These are phyloP conservation scores for Cataglyphis rosenhaueri DNA, from an alignment of 2,888 invertebrate genomes.

Conservation along the genomic window DNA sequence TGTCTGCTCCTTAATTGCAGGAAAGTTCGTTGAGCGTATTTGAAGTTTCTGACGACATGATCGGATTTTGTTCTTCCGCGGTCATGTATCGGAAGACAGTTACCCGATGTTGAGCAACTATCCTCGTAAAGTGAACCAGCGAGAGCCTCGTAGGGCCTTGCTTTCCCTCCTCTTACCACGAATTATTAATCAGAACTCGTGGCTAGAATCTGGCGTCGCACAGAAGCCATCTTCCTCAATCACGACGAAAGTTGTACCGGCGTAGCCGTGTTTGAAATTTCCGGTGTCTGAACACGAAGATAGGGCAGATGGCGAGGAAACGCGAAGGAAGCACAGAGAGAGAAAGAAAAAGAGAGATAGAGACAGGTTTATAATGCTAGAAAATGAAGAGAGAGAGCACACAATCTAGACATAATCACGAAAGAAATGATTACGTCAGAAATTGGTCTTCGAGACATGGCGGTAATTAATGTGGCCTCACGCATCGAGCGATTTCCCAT, in stretches of 20 bases:
- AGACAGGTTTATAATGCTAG: slow-evolving; percentile 13
- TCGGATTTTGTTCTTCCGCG: slow-evolving; percentile 37
- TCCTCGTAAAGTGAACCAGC: background rate
- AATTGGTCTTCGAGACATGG: slow-evolving; percentile 60
- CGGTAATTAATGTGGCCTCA: slow-evolving; percentile 79
- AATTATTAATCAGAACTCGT: slow-evolving; percentile 59
- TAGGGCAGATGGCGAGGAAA: slow-evolving; percentile 2
- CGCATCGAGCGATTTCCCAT: slow-evolving; percentile 74
- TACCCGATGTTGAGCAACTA: slow-evolving; percentile 35
- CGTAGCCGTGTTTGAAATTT: slow-evolving; percentile 57
- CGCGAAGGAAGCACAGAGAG: background rate
- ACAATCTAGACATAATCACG: slow-evolving; percentile 40
- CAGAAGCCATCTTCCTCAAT: slow-evolving; percentile 62
- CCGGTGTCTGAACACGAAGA: slow-evolving; percentile 25
- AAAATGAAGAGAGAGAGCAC: slow-evolving; percentile 11
- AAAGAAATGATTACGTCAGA: slow-evolving; percentile 32
- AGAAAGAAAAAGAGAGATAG: background rate
- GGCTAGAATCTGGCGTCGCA: slow-evolving; percentile 48
- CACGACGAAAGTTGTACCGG: slow-evolving; percentile 55
- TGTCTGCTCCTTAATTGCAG: slow-evolving; percentile 43
- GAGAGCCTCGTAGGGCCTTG: slow-evolving; percentile 39
- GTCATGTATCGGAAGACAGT: slow-evolving; percentile 29
- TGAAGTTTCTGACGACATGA: slow-evolving; percentile 40
- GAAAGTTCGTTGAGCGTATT: slow-evolving; percentile 39
- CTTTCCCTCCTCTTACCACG: slow-evolving; percentile 10